These are phyloP conservation scores for Trichopoda pennipes DNA, from an alignment of 2,888 invertebrate species.

Conservation along the genomic window DNA sequence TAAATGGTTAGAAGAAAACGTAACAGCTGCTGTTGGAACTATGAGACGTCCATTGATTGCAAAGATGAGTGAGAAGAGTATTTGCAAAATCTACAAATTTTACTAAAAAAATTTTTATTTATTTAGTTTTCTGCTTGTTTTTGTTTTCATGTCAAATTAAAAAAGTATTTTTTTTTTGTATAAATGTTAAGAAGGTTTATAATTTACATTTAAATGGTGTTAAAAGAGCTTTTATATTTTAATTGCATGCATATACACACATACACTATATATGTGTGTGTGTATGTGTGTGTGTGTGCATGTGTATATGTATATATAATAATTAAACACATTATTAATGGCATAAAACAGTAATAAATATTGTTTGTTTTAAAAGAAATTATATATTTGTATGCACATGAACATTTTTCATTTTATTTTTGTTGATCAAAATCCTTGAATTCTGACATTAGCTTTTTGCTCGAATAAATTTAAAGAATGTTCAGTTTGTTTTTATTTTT, in stretches of 20 bases:
- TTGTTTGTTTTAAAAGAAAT: constrained; percentile 30
- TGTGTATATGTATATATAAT: background rate
- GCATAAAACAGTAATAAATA: constrained; percentile 28
- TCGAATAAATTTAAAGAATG: constrained; percentile 62
- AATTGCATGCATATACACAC: background rate
- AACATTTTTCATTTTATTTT: constrained; percentile 38
- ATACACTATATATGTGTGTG: constrained; percentile 15
- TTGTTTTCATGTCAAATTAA: constrained; percentile 31
- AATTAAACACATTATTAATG: constrained; percentile 54
- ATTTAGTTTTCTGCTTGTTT: too few relatives aligned
- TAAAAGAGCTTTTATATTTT: constrained; percentile 46
- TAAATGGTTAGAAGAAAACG: background rate
- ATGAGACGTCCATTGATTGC: background rate
- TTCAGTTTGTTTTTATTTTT: constrained; percentile 42
- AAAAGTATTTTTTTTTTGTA: constrained; percentile 11
- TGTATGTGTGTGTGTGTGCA: background rate
- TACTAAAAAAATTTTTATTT: constrained; percentile 8
- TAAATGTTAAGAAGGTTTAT: constrained; percentile 13
- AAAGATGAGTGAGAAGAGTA: background rate
- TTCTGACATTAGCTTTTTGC: constrained; percentile 60
- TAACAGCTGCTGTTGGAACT: constrained; percentile 44
- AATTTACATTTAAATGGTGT: constrained; percentile 44
- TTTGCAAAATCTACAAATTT: background rate
- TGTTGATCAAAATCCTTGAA: constrained; percentile 56
- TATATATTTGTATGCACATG: background rate